Base-by-base conservation (phyloP, 2,888 invertebrate species). In the Druceiella hillmani region DNA sequence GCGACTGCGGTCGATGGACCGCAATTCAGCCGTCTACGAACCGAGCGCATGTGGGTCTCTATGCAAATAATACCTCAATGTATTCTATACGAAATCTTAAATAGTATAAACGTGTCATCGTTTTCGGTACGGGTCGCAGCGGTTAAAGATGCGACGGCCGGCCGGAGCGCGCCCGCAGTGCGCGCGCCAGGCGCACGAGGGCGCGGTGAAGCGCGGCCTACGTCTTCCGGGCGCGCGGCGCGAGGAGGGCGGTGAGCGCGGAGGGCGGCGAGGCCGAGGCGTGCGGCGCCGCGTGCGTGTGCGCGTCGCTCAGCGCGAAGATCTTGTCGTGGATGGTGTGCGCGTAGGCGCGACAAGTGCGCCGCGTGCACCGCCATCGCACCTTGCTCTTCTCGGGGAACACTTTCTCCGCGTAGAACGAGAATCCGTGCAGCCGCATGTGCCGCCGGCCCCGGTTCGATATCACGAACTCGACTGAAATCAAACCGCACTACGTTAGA, bases 401-500 rank as follows among this genome's bases (percentile, higher is more conserved):
- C 44, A 67, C 70, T 55, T 71, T 72, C 58, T 72, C 72, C 35
- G 71, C 71, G 47, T 72, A 72, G 58, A 72, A 72, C 24, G 71
- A 66, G 52, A 70, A 71, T 36, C 72, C 72, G 41, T 61, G 63
- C 42, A 72, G 63, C 44, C 68, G 65, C 70, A 72, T 68, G 49
- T 72, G 71, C 45, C 72, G 59, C 43, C 70, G 59, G 20, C 72
- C 71, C 20, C 72, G 66, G 51, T 71, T 72, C 42, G 72, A 70
- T 58, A 72, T 72, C 63, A 72, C 67, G 66, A 70, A 72, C 57
- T 71, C 68, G 50, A 70, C 72, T 72, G 70, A 44, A 70, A 71
- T 13, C 16, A 29, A n/a, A n/a, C n/a, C n/a, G n/a, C n/a, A n/a
- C n/a, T n/a, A n/a, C n/a, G n/a, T n/a, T n/a, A n/a, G n/a, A n/a